Percentiles rank a stretch among this genome's conserved stretches.
phyloP scores from a whole-genome alignment of 2,888 invertebrate genomes.

The Acronicta alni region DNA sequence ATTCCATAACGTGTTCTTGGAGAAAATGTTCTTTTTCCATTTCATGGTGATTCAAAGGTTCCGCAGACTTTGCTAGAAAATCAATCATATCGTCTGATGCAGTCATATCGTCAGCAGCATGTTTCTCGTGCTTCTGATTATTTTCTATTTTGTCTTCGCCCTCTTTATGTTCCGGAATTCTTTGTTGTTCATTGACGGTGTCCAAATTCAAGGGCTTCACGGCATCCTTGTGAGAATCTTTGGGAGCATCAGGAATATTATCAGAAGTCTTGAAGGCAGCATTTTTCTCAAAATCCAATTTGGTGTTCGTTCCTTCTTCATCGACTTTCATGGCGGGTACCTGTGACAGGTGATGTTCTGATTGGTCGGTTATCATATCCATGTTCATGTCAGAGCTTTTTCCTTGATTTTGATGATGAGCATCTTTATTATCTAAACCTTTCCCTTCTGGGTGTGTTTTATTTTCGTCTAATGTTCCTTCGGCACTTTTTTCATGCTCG shows the following conservation, averaged over 20 bases:
- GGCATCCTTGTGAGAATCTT: constrained; percentile 4
- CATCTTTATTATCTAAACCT: constrained; percentile 6
- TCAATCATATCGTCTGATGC: constrained; percentile 22
- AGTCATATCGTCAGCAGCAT: constrained; percentile 7
- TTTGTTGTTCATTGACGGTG: constrained; percentile 14
- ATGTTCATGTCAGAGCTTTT: constrained; percentile 24
- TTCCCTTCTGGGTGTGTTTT: constrained; percentile 8
- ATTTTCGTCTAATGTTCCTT: constrained; percentile 10
- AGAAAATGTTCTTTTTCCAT: constrained; percentile 8
- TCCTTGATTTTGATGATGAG: constrained; percentile 6
- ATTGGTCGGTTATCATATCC: constrained; percentile 17
- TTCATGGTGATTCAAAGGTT: constrained; percentile 6
- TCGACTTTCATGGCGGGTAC: constrained; percentile 26
- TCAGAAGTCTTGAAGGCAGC: constrained; percentile 27
- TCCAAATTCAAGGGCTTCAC: constrained; percentile 17
- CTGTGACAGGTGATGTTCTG: constrained; percentile 23
- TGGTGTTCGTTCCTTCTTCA: constrained; percentile 39
- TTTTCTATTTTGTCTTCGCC: constrained; percentile 13
- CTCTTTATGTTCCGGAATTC: constrained; percentile 16
- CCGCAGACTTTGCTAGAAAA: constrained; percentile 27
- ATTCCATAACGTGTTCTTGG: background rate
- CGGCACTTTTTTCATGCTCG: constrained; percentile 24
- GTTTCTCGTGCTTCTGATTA: constrained; percentile 15
- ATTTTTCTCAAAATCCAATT: constrained; percentile 24
- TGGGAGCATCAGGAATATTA: constrained; percentile 13